Evolutionary conservation across 2,888 invertebrate species (phyloP), one percentile per base, ranked within the genome.

Genomic region (Lucinisca nassula): DNA sequence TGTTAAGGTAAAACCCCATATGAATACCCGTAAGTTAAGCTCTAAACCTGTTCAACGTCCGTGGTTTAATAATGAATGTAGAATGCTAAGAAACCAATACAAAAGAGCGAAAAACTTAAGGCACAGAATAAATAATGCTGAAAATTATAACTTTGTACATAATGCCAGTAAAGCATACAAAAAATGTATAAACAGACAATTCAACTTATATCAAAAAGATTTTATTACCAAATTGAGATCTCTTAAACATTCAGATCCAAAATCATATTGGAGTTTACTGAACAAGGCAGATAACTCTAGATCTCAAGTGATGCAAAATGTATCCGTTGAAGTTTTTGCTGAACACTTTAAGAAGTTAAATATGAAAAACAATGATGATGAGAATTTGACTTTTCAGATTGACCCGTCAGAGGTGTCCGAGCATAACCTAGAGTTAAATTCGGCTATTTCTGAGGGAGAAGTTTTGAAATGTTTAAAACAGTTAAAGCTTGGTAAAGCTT

Each of bases 191-290:
- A 67, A 67, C 27, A 67, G 35, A 21, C 67, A 67, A 35, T 67
- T 32, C 17, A 67, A 67, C 17, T 17, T 35, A 21, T 67, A 67
- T 17, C 32, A 67, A 30, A 67, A 67, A 21, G 67, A 67, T 35
- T 67, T 67, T 35, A 67, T 67, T 21, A 30, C 32, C 21, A 67
- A 67, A 67, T 35, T 67, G 14, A 32, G 67, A 35, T 32, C 35
- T 35, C 21, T 67, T 17, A 67, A 67, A 35, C 67, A 67, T 35
- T 67, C 67, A 35, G 67, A 67, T 67, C 67, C 67, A 35, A 67
- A 67, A 24, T 67, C 32, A 35, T 67, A 67, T 67, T 67, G 67
- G 67, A 67, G 35, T 67, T 67, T 67, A 35, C 30, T 67, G 10
- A 67, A 67, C 21, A 67, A 67, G 67, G 67, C 67, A 35, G 35